Percentiles rank a stretch among this genome's conserved stretches.
Conservation (phyloP, 2,888 invertebrate genomes). For the Cephus nigrinus region DNA sequence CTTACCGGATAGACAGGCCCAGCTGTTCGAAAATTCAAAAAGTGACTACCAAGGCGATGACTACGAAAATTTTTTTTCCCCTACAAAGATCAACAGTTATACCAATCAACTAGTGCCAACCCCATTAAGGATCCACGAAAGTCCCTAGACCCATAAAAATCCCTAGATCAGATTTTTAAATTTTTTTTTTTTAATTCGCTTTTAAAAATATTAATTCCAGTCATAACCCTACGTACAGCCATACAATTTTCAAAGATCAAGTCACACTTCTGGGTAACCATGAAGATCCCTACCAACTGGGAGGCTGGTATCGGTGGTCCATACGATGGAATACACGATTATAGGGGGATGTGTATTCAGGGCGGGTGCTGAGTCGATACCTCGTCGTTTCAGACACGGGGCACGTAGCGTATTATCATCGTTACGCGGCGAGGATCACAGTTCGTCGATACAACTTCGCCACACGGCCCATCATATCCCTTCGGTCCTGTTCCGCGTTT, state of each 20-base stretch:
- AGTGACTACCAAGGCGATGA: neutral
- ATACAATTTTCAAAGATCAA: neutral
- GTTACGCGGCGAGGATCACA: slow-evolving; percentile 45
- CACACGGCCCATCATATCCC: slow-evolving; percentile 46
- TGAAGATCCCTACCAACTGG: slow-evolving; percentile 16
- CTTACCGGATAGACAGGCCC: slow-evolving; percentile 7
- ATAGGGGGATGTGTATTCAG: slow-evolving; percentile 47
- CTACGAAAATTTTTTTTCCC: neutral
- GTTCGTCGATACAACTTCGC: slow-evolving; percentile 49
- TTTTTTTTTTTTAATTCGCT: neutral
- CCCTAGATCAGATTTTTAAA: neutral
- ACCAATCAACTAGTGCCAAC: neutral
- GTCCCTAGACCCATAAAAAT: neutral
- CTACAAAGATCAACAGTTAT: neutral
- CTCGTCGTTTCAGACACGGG: slow-evolving; percentile 50
- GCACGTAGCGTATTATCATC: slow-evolving; percentile 53
- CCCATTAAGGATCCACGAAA: neutral
- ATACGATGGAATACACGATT: slow-evolving; percentile 32
- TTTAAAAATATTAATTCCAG: neutral
- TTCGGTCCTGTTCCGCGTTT: slow-evolving; percentile 42
- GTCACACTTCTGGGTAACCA: neutral
- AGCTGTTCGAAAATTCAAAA: slow-evolving; percentile 9
- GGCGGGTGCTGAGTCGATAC: slow-evolving; percentile 33
- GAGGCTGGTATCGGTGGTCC: slow-evolving; percentile 2
- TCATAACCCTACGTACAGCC: neutral